A percentile compares a stretch with the other conserved stretches of the same genome.
Conservation (phyloP, 2,888 invertebrate species). For the Hypomecis atomaria region DNA sequence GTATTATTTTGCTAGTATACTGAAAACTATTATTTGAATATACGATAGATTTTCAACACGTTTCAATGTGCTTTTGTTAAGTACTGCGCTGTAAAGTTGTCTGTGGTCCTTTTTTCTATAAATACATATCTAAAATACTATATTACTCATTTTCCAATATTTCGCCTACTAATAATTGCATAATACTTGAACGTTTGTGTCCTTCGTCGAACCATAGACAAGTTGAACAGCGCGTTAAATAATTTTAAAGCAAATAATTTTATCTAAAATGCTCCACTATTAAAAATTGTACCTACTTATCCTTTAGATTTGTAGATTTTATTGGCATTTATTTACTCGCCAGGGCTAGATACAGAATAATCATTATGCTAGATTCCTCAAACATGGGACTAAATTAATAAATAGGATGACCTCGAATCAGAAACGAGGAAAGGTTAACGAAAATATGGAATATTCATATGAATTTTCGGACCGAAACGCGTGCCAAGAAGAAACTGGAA, state of each 20-base stretch:
- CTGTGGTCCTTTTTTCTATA: constrained; percentile 43
- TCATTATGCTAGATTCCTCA: constrained; percentile 17
- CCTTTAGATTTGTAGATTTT: constrained; percentile 47
- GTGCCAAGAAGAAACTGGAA: constrained; percentile 33
- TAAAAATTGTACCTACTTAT: constrained; percentile 74
- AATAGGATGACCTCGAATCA: constrained; percentile 1
- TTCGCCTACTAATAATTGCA: constrained; percentile 65
- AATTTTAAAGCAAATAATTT: constrained; percentile 54
- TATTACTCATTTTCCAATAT: constrained; percentile 57
- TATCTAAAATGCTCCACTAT: constrained; percentile 43
- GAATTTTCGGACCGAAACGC: constrained; percentile 43
- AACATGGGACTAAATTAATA: constrained; percentile 5
- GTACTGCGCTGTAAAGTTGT: constrained; percentile 38
- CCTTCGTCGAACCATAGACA: constrained; percentile 43
- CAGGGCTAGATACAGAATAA: constrained; percentile 23
- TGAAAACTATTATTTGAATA: constrained; percentile 64
- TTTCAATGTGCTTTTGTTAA: constrained; percentile 46
- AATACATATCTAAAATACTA: constrained; percentile 66
- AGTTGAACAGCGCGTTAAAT: constrained; percentile 50
- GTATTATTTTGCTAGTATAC: constrained; percentile 46
- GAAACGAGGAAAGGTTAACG: neutral
- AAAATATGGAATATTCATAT: constrained; percentile 12
- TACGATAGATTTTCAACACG: constrained; percentile 48
- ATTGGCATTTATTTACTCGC: constrained; percentile 22
- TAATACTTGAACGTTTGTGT: constrained; percentile 59